Evolutionary conservation across 2,113 vertebrate species (phyloP).

Genomic region (Cynopterus brachyotis): DNA sequence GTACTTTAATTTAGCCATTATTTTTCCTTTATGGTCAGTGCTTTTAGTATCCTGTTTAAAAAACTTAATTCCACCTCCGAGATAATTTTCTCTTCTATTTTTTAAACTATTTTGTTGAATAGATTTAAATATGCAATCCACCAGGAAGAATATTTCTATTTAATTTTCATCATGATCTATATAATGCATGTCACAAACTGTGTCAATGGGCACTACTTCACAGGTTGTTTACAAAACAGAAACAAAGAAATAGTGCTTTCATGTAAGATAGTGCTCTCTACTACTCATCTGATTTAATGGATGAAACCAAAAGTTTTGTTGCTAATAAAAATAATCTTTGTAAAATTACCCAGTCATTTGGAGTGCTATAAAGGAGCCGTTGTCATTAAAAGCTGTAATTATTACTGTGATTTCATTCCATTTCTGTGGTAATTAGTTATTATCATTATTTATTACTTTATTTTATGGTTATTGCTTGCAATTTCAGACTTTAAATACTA

Average conservation of each 20-base stretch:
- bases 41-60: background rate
- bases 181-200: background rate
- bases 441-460: conserved; percentile 85
- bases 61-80: background rate
- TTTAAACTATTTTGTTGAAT: background rate
- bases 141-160: background rate
- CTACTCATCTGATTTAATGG: background rate
- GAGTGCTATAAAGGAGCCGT: conserved; percentile 80
- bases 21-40: background rate
- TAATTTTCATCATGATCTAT: background rate
- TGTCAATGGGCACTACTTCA: background rate
- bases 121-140: background rate
- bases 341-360: conserved; percentile 78
- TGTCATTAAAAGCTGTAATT: conserved; percentile 82
- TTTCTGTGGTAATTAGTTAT: conserved; percentile 82
- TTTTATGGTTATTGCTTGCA: conserved; percentile 84
- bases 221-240: background rate
- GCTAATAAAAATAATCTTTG: conserved; percentile 75
- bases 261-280: background rate
- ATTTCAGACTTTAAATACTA: conserved; percentile 85
- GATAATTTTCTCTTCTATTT: background rate
- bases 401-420: conserved; percentile 70
- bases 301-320: conserved; percentile 68
- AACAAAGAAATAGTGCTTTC: background rate
- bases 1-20: background rate